These are phyloP conservation scores for Apis laboriosa DNA, from an alignment of 1,140 invertebrate species.

Conservation along the genomic window DNA sequence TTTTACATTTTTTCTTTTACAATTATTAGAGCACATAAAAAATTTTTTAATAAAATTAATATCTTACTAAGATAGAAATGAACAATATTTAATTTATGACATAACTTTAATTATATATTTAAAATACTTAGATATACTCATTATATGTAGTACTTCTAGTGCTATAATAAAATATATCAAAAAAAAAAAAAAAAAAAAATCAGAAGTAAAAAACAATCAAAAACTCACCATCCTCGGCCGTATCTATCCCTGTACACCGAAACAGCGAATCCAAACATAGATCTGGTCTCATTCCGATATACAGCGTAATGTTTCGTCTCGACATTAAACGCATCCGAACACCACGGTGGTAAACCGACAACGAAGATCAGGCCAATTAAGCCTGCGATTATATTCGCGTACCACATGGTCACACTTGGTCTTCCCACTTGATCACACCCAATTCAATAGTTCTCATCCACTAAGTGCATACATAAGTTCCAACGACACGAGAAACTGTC, in stretches of 20 bases:
- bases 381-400: constrained; percentile 19
- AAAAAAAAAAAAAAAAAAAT: neutral
- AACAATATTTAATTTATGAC: no score
- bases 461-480: neutral
- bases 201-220: constrained; percentile 16
- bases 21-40: no score
- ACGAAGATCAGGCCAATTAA: constrained; percentile 35
- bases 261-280: constrained; percentile 76
- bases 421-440: constrained; percentile 36
- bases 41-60: no score
- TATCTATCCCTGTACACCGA: constrained; percentile 68
- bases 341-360: constrained; percentile 29
- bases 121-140: neutral
- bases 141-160: no score
- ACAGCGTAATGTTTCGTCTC: constrained; percentile 73
- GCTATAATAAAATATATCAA: neutral
- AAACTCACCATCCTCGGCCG: constrained; percentile 69
- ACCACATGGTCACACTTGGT: constrained; percentile 45
- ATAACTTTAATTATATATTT: no score
- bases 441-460: constrained; percentile 37
- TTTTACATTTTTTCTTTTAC: no score
- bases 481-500: constrained; percentile 21
- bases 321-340: constrained; percentile 67
- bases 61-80: no score
- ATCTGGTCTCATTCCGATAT: constrained; percentile 62